Base-by-base conservation (phyloP, 2,797 vertebrate genomes). In the Mionectes olivaceus region DNA sequence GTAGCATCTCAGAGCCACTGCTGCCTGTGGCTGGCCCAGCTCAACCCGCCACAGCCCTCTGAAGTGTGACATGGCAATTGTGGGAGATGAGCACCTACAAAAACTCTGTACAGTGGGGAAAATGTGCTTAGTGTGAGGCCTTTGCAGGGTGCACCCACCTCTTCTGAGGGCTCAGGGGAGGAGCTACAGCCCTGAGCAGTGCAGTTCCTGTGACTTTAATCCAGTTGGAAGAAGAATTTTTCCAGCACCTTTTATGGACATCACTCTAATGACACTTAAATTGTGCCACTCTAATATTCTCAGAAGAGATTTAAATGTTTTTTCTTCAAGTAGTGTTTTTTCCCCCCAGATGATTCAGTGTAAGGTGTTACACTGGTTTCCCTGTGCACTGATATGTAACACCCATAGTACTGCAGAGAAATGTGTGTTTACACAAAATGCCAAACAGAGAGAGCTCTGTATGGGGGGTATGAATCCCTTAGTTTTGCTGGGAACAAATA, bases 71-170 rank as follows among this genome's bases (percentile, higher is more conserved):
- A 1, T 19, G 3, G n/a, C 37, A 37, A 0, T 3, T 44, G 15
- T 13, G 47, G 61, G 71, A 43, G 55, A 22, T n/a, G 5, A 57
- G 30, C 46, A n/a, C 25, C 46, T 79, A 8, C n/a, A 27, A 0
- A 25, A 57, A 39, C 41, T 46, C 46, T 55, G 21, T 56, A 8
- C 46, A 7, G 0, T 7, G 18, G 50, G 23, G 63, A 32, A 84
- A 32, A 64, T 24, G 5, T 55, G 15, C 50, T 55, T 50, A 56
- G 25, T 57, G 4, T 15, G 56, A 53, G 27, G 32, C 11, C 1
- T 1, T 28, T 47, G 61, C 15, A 5, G 1, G 10, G 17, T 46
- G n/a, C 21, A 24, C 9, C 19, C 5, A 1, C 21, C 3, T 9
- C 33, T 49, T 25, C 14, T 77, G 65, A 50, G 74, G 53, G 8